Evolutionary conservation across 92 coral and sea anemone species (phyloP).

Genomic region (Pocillopora meandrina): DNA sequence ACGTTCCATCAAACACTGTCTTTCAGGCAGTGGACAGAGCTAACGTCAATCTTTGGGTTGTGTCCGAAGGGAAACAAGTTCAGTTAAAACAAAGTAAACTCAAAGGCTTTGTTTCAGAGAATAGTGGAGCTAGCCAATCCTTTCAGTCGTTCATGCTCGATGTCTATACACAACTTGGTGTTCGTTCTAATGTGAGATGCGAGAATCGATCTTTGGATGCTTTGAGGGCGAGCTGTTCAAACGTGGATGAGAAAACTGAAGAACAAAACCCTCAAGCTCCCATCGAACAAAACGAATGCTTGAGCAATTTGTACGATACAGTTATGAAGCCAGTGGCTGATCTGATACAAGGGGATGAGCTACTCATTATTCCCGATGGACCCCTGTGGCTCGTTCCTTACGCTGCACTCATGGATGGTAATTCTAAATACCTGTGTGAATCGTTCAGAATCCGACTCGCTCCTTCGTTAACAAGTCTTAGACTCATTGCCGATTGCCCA

Average conservation of each 20-base stretch:
- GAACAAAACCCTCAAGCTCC: neutral
- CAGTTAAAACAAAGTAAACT: too few species aligned
- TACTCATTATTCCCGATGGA: neutral
- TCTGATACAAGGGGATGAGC: neutral
- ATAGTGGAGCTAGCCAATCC: too few species aligned
- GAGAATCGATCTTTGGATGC: constrained; percentile 8
- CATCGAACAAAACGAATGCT: neutral
- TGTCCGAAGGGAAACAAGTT: too few species aligned
- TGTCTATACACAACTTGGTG: too few species aligned
- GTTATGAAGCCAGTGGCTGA: neutral
- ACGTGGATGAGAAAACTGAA: neutral
- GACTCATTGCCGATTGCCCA: neutral
- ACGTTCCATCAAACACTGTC: too few species aligned
- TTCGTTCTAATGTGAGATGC: neutral
- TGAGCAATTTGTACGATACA: neutral
- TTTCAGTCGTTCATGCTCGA: too few species aligned
- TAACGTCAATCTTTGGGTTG: too few species aligned
- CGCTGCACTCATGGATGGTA: neutral
- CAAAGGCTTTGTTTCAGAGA: too few species aligned
- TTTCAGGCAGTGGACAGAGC: too few species aligned
- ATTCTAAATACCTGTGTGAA: neutral
- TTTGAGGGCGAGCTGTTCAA: neutral
- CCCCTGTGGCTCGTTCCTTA: constrained; percentile 7
- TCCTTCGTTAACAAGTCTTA: neutral
- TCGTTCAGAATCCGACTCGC: neutral